Evolutionary conservation across 2,113 vertebrate genomes (phyloP), one percentile per base, ranked within the genome.

Genomic region (Cololabis saira): DNA sequence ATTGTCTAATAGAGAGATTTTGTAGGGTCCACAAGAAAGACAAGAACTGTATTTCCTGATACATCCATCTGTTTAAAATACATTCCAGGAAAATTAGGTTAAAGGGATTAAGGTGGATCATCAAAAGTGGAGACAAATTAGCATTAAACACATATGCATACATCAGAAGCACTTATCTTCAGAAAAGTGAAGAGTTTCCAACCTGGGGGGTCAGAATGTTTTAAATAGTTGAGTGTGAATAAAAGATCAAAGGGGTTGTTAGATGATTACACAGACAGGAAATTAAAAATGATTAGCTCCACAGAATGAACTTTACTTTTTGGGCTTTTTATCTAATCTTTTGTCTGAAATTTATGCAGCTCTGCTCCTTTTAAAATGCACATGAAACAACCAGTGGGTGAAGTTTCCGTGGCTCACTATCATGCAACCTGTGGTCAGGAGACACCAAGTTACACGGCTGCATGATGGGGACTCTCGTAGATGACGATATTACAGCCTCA

Each of bases 401-500:
- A 19, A 5, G n/a, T 40, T 37, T 30, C 17, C 30, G 17, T 17
- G 43, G 5, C 1, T 47, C 24, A 44, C 14, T n/a, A 14, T 18
- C 27, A 11, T 37, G 8, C 2, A 61, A 43, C 43, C 41, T 45
- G 48, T 42, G 7, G 1, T 3, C n/a, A 49, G 16, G 37, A 40
- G 19, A 42, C 51, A 58, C 24, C 24, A 5, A 27, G 24, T 27
- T 27, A 27, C 45, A 49, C 19, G 45, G 17, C 62, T n/a, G 37
- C 41, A 0, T 16, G 33, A 33, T 9, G 13, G n/a, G 37, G 22
- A 52, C 37, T 55, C 41, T 18, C 9, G 41, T 30, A 17, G 58
- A 49, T 33, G 48, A 61, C 63, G 61, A 50, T 37, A 59, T 44
- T 16, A 48, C 42, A 27, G 11, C 33, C 49, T 22, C 56, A 59